phyloP scores from a whole-genome alignment of 2,888 invertebrate species.

The Netelia virgata region DNA sequence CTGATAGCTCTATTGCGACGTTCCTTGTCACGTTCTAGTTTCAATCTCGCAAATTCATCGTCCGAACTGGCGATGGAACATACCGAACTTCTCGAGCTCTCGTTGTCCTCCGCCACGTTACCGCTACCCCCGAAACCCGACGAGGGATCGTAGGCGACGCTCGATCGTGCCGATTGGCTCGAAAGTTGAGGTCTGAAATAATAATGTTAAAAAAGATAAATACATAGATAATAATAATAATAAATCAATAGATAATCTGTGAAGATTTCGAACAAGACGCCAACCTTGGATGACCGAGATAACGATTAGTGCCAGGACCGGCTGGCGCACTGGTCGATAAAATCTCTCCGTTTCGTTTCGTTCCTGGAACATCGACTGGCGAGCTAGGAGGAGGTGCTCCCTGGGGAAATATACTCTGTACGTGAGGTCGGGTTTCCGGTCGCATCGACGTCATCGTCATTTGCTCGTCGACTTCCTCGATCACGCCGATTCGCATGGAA shows the following conservation, averaged over 20 bases:
- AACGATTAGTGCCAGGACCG: slow-evolving; percentile 65
- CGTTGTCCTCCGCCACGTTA: slow-evolving; percentile 70
- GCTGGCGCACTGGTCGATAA: slow-evolving; percentile 81
- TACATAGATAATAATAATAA: background rate
- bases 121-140: slow-evolving; percentile 70
- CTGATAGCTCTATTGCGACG: slow-evolving; percentile 88
- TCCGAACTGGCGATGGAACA: slow-evolving; percentile 78
- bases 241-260: too few species aligned
- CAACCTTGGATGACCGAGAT: slow-evolving; percentile 61
- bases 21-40: slow-evolving; percentile 89
- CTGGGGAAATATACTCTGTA: slow-evolving; percentile 81
- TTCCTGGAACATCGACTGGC: slow-evolving; percentile 88
- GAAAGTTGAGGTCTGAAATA: slow-evolving; percentile 74
- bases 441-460: slow-evolving; percentile 92
- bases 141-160: slow-evolving; percentile 73
- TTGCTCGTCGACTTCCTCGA: slow-evolving; percentile 90
- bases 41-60: slow-evolving; percentile 91
- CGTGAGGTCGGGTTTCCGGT: slow-evolving; percentile 84
- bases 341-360: slow-evolving; percentile 73
- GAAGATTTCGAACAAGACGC: background rate
- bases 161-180: slow-evolving; percentile 76
- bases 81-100: slow-evolving; percentile 74
- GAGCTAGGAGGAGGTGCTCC: slow-evolving; percentile 88
- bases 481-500: slow-evolving; percentile 82
- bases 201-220: background rate